Base-by-base conservation (phyloP, 2,113 vertebrate species). In the Phodopus roborovskii region DNA sequence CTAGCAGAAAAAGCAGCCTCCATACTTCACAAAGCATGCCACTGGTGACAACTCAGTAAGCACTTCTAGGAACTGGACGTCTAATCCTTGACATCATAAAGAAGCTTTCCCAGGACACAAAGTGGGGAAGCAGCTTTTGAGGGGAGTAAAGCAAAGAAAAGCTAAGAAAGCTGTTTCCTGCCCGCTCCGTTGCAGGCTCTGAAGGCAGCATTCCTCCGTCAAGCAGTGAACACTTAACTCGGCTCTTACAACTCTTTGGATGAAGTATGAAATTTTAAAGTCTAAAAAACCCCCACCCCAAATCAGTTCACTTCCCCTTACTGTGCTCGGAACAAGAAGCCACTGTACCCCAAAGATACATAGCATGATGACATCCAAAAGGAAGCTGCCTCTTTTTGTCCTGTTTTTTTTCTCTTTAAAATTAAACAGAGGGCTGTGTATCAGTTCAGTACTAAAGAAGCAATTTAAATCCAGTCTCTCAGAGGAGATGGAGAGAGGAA, bases 381-480 rank as follows among this genome's bases (percentile, higher is more conserved):
- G 68, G 94, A 83, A 85, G 68, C 45, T 70, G 42, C n/a, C 36
- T 66, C 36, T 10, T 70, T 95, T 90, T 66, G 50, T 70, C 24
- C 70, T 70, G 68, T 56, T 84, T 56, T 56, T 84, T 56, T 6
- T 87, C 74, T 94, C 28, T 97, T 88, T 94, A 93, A 97, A 96
- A 92, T 83, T 68, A 92, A 96, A 92, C 50, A 90, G 56, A 91
- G 26, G 64, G 73, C 28, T 89, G 9, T 53, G 9, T 78, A 93
- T 70, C 64, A 90, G 82, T 36, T 50, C 79, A 94, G 58, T 58
- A 92, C 45, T 81, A 92, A 97, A 79, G 60, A 93, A 84, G 50
- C 68, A 84, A 94, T 84, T 94, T 90, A 96, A 93, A 92, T 91
- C 73, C 19, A 89, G 53, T 94, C 86, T 96, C 39, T 93, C 62